These are phyloP conservation scores for Leptobrachium leishanense DNA, from an alignment of 2,113 vertebrate genomes.

Conservation along the genomic window DNA sequence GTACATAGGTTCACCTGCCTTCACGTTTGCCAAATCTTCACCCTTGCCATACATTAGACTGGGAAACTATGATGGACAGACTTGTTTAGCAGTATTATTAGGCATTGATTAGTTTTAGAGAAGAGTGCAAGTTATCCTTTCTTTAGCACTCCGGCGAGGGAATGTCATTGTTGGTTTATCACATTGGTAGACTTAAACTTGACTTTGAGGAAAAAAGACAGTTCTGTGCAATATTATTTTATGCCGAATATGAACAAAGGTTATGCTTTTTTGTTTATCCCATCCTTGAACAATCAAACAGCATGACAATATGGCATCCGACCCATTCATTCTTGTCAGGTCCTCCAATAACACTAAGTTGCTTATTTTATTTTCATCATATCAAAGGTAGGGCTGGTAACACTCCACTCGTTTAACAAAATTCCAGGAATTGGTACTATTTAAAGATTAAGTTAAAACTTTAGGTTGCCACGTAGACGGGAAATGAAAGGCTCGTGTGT, in stretches of 20 bases:
- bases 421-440: neutral
- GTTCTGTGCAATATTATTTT: constrained; percentile 82
- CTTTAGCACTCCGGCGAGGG: constrained; percentile 49
- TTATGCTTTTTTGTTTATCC: constrained; percentile 59
- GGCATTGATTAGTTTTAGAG: constrained; percentile 57
- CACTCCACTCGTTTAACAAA: constrained; percentile 6
- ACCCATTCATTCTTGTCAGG: constrained; percentile 40
- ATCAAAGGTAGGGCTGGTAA: neutral
- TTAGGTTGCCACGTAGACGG: no score
- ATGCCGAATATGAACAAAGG: constrained; percentile 69
- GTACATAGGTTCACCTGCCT: constrained; percentile 59
- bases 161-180: constrained; percentile 55
- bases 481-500: no score
- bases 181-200: constrained; percentile 50
- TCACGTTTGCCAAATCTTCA: constrained; percentile 78
- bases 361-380: neutral
- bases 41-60: constrained; percentile 65
- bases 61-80: constrained; percentile 55
- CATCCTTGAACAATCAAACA: no score
- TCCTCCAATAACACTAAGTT: constrained; percentile 5
- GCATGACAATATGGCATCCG: no score
- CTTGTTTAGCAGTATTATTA: constrained; percentile 74
- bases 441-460: neutral
- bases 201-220: constrained; percentile 49
- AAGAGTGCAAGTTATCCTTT: constrained; percentile 54